Conservation (phyloP, 1,140 invertebrate genomes). For the Ericerus pela region DNA sequence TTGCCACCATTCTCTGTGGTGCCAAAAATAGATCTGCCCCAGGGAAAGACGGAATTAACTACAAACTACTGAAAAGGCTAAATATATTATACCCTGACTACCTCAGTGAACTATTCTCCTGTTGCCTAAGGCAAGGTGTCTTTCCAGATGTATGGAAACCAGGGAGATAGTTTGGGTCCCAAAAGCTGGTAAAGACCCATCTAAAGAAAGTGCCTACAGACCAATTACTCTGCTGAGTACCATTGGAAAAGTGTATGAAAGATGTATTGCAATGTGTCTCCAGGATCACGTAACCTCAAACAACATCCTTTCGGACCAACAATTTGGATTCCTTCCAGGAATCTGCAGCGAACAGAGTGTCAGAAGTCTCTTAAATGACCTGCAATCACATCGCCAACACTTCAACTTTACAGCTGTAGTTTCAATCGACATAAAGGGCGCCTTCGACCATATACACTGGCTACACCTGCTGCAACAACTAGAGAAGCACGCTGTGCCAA, state of each 20-base stretch:
- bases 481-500: not conserved
- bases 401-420: not conserved
- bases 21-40: not conserved
- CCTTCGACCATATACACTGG: slow-evolving; percentile 5
- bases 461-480: not conserved
- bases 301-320: not conserved
- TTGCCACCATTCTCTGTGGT: not conserved
- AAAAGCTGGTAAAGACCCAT: not conserved
- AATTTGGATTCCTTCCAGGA: not conserved
- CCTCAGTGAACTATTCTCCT: not conserved
- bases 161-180: not conserved
- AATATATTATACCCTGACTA: not conserved
- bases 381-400: not conserved
- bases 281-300: not conserved
- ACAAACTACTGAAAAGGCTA: not conserved
- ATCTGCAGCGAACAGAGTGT: not conserved
- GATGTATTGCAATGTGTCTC: not conserved
- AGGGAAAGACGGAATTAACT: not conserved
- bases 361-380: not conserved
- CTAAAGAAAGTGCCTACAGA: not conserved
- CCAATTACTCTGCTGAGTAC: slow-evolving; percentile 1
- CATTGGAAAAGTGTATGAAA: not conserved
- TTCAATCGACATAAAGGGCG: slow-evolving; percentile 6
- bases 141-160: not conserved
- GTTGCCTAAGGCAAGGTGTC: not conserved